These are phyloP conservation scores for Micropoecilia bifurca DNA, from an alignment of 2,797 vertebrate genomes.

Conservation along the genomic window DNA sequence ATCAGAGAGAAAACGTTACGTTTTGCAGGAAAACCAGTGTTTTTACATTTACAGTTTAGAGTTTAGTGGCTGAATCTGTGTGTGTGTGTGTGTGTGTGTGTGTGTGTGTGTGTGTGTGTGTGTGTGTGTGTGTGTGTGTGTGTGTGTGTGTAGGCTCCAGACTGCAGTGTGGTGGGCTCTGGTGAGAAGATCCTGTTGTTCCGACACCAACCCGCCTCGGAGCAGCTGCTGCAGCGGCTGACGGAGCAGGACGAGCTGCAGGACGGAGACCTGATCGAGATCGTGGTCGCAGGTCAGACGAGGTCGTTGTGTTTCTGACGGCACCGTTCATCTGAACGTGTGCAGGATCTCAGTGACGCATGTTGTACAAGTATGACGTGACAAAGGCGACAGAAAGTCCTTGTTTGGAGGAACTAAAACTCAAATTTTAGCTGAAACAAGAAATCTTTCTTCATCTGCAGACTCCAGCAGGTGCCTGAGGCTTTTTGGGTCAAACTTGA, in stretches of 20 bases:
- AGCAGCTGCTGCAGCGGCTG: constrained; percentile 72
- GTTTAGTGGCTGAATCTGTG: neutral
- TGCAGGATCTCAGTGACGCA: neutral
- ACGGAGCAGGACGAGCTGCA: constrained; percentile 64
- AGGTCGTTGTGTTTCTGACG: no score
- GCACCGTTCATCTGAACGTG: neutral
- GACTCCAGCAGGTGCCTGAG: neutral
- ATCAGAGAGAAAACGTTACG: neutral
- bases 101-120: constrained; percentile 22
- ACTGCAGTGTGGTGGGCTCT: constrained; percentile 66
- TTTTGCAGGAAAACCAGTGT: neutral
- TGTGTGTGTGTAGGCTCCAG: constrained; percentile 70
- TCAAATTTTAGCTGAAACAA: neutral
- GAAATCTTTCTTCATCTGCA: neutral
- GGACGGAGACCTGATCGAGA: constrained; percentile 81
- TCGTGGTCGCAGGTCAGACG: constrained; percentile 76
- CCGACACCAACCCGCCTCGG: constrained; percentile 66
- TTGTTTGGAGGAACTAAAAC: neutral
- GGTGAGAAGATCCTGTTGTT: constrained; percentile 80
- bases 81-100: neutral
- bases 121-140: neutral
- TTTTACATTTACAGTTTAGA: neutral
- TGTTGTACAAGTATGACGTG: neutral
- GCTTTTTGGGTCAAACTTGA: neutral
- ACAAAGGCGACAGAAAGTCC: neutral